These are phyloP conservation scores for Linurgus olivaceus DNA, from an alignment of 2,797 vertebrate species.

Conservation along the genomic window DNA sequence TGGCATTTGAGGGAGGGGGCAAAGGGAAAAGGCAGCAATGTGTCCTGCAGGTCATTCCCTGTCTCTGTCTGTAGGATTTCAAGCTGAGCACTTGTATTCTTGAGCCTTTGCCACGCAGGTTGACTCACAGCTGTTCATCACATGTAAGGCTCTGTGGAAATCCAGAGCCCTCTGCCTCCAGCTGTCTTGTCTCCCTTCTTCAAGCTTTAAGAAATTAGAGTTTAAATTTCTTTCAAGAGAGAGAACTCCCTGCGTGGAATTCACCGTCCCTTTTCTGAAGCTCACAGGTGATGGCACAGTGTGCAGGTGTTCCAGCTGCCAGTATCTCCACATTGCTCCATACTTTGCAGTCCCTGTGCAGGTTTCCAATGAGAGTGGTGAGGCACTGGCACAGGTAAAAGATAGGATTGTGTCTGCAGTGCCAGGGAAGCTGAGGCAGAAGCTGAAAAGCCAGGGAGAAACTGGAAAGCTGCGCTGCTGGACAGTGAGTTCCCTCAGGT, in stretches of 20 bases:
- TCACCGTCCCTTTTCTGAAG: not conserved
- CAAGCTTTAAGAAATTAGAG: not conserved
- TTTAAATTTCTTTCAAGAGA: not conserved
- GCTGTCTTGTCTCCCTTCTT: not conserved
- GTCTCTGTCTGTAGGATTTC: not conserved
- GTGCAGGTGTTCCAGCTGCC: not conserved
- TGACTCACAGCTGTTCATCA: not conserved
- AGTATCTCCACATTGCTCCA: accelerated
- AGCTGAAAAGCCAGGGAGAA: not conserved
- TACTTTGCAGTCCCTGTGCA: accelerated
- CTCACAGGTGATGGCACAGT: not conserved
- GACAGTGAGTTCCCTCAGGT: not conserved
- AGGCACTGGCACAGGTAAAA: not conserved
- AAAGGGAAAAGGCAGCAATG: not conserved
- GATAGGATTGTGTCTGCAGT: not conserved
- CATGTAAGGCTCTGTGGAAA: not conserved
- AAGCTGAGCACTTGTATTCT: not conserved
- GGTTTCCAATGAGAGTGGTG: not conserved
- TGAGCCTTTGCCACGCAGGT: not conserved
- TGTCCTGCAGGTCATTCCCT: not conserved
- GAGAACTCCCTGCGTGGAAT: not conserved
- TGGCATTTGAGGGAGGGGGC: not conserved
- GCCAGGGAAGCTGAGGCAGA: not conserved
- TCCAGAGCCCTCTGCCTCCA: not conserved
- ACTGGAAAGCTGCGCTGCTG: not conserved